Base-by-base conservation (phyloP, 2,888 invertebrate species). In the Callosobruchus maculatus region DNA sequence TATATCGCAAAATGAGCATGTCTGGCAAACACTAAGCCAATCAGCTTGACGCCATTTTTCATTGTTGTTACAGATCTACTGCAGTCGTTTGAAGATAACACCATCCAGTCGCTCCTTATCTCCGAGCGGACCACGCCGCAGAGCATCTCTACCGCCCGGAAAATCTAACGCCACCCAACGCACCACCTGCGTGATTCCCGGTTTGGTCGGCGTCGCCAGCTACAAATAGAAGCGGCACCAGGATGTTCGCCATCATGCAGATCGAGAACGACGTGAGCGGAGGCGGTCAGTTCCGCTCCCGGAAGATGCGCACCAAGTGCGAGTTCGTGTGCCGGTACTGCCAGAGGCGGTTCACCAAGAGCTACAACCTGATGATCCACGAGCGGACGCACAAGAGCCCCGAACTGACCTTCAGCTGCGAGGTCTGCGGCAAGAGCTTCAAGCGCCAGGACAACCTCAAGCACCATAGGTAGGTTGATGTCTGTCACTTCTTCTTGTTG, bases 301-400 rank as follows among this genome's bases (percentile, higher is more conserved):
- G 94, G 89, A 94, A 94, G 90, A 94, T 94, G 93, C 91, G 95
- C 87, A 93, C 95, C 85, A 97, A 97, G 91, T 97, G 97, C 90
- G 97, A 98, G 90, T 98, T 97, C 89, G 96, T 98, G 87, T 99
- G 98, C 93, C 96, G 96, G 89, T 98, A 95, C 90, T 99, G 98
- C 90, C 95, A 95, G 88, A 92, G 98, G 85, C 93, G 97, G 88
- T 99, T 99, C 91, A 98, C 97, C 86, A 99, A 99, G 90, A 95
- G 96, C 81, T 99, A 99, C 91, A 99, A 99, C 89, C 91, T 99
- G 87, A 93, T 98, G 92, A 98, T 99, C 85, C 98, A 99, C 91
- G 98, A 98, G 88, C 92, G 98, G 88, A 98, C 97, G 83, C 98
- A 99, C 91, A 97, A 97, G 88, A 97, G 97, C 87, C 94, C 94